A percentile compares a stretch with the other conserved stretches of the same genome.
Conservation (phyloP, 1,140 invertebrate species). For the Dendroctonus valens region DNA sequence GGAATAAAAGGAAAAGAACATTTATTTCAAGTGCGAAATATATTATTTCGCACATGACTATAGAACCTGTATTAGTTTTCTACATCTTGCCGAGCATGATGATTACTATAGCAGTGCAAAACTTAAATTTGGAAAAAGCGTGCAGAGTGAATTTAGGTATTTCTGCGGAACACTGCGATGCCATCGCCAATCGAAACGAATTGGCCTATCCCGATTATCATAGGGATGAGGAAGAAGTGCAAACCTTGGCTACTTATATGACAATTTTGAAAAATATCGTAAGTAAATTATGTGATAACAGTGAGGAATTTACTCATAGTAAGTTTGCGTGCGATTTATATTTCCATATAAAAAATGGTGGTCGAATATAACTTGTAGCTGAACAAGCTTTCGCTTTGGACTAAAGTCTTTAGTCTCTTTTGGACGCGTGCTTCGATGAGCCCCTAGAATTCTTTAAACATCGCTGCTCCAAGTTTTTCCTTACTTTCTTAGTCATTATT, state of each 20-base stretch:
- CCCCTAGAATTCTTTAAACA: too few species aligned
- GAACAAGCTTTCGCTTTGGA: neutral
- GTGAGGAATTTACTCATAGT: too few species aligned
- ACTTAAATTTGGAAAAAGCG: conserved; percentile 62
- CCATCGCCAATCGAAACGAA: conserved; percentile 53
- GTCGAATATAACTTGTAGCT: neutral
- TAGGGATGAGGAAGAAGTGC: conserved; percentile 53
- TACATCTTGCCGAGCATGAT: conserved; percentile 56
- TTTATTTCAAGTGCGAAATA: conserved; percentile 34
- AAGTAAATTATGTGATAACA: conserved; percentile 5
- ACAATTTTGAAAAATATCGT: conserved; percentile 59
- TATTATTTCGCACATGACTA: conserved; percentile 51
- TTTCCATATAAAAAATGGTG: neutral
- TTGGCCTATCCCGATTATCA: conserved; percentile 49
- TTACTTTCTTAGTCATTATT: too few species aligned
- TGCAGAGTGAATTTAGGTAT: conserved; percentile 63
- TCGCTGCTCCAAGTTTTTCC: too few species aligned
- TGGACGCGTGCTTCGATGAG: too few species aligned
- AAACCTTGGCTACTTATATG: conserved; percentile 59
- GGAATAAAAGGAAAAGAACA: conserved; percentile 32
- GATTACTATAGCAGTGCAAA: conserved; percentile 55
- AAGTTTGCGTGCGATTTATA: neutral
- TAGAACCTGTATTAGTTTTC: conserved; percentile 57
- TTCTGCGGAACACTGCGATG: conserved; percentile 58
- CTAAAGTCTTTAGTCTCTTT: conserved; percentile 1